Evolutionary conservation across 30 jellyfish, hydroid and myxozoan genomes (phyloP).

Genomic region (Aurelia sp.): DNA sequence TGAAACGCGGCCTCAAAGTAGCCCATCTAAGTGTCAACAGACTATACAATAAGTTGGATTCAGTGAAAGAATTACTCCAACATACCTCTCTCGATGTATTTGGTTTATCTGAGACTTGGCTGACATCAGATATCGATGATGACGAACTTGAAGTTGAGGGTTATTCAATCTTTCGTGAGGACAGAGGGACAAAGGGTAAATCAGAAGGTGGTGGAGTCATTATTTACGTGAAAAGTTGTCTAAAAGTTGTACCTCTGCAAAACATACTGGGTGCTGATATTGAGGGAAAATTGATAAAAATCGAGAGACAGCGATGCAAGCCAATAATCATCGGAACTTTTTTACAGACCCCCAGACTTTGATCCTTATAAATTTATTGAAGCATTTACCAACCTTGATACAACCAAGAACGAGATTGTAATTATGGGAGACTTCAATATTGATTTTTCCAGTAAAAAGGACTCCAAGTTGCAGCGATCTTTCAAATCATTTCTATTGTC

Average conservation of each 20-base stretch:
- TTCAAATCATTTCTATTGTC: slow-evolving; percentile 63
- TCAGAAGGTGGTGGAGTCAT: slow-evolving; percentile 4
- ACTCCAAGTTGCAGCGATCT: slow-evolving; percentile 79
- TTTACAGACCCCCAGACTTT: slow-evolving; percentile 36
- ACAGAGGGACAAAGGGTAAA: too few relatives aligned
- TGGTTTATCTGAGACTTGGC: too few relatives aligned
- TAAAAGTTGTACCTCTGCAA: slow-evolving; percentile 64
- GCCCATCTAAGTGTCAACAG: too few relatives aligned
- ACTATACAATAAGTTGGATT: too few relatives aligned
- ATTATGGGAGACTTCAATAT: slow-evolving; percentile 69
- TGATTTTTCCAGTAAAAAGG: slow-evolving; percentile 67
- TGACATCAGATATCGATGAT: too few relatives aligned
- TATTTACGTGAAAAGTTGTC: slow-evolving; percentile 56
- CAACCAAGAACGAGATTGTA: background rate
- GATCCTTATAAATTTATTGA: slow-evolving; percentile 22
- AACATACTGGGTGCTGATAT: slow-evolving; percentile 68
- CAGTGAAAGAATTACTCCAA: too few relatives aligned
- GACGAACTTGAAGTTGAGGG: too few relatives aligned
- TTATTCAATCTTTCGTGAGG: too few relatives aligned
- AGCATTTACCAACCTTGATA: too few relatives aligned
- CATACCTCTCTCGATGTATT: too few relatives aligned
- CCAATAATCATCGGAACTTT: slow-evolving; percentile 69
- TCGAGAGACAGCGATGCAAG: slow-evolving; percentile 71
- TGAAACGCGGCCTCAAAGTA: too few relatives aligned
- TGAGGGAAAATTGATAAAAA: slow-evolving; percentile 69